Percentiles rank a stretch among this genome's conserved stretches.
Conservation (phyloP, 2,113 vertebrate genomes). For the Physeter macrocephalus region DNA sequence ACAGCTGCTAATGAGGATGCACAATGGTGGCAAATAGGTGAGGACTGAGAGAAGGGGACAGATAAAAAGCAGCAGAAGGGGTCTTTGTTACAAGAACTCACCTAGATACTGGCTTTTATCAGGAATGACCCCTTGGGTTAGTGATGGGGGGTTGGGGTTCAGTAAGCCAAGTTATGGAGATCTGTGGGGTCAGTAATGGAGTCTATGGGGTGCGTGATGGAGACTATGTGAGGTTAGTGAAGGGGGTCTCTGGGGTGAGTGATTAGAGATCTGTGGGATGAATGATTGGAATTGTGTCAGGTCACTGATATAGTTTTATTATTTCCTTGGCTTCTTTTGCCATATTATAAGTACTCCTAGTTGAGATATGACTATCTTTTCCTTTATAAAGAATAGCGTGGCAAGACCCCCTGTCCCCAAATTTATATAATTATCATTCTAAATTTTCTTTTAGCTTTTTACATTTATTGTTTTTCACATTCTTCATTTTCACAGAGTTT, state of each 20-base stretch:
- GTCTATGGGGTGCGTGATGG: neutral
- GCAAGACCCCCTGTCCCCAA: no score
- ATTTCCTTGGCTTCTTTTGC: neutral
- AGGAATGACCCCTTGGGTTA: neutral
- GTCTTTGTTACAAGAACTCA: no score
- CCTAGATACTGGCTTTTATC: neutral
- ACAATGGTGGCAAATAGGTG: no score
- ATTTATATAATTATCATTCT: neutral
- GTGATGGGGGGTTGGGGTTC: no score
- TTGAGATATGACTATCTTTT: neutral
- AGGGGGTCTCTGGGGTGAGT: neutral
- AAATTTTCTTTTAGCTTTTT: neutral
- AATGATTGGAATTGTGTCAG: neutral
- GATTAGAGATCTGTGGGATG: neutral
- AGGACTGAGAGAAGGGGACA: no score
- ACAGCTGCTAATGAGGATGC: no score
- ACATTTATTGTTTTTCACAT: neutral
- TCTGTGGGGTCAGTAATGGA: neutral
- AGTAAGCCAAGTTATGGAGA: neutral
- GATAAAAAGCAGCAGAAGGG: no score
- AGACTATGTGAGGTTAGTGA: neutral
- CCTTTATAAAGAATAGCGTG: neutral
- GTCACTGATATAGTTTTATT: neutral
- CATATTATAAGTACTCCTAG: neutral
- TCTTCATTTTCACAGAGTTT: neutral